Conservation (phyloP, 2,797 vertebrate species). For the Acipenser ruthenus region DNA sequence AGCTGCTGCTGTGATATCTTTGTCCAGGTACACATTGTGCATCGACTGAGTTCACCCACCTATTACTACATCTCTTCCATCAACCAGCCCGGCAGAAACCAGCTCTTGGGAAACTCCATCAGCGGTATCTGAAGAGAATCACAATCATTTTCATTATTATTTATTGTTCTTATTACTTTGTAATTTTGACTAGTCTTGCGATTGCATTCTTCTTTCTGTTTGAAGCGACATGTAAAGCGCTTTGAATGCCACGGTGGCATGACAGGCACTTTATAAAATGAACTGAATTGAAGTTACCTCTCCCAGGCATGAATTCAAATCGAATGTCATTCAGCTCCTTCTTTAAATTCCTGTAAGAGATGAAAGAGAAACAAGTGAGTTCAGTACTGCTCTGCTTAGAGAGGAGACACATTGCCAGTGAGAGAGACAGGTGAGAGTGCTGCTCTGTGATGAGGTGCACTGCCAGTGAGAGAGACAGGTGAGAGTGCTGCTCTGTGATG, state of each 20-base stretch:
- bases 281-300: constrained; percentile 61
- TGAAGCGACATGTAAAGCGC: too few species aligned
- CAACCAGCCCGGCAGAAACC: constrained; percentile 93
- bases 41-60: constrained; percentile 56
- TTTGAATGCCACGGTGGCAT: background rate
- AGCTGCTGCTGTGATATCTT: too few species aligned
- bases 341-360: constrained; percentile 81
- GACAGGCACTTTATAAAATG: background rate
- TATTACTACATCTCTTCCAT: constrained; percentile 93
- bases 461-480: too few species aligned
- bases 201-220: too few species aligned
- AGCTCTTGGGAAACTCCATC: constrained; percentile 97
- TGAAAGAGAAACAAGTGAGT: constrained; percentile 10
- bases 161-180: background rate
- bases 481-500: too few species aligned
- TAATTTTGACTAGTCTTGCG: too few species aligned
- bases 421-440: background rate
- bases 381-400: too few species aligned
- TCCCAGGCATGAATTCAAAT: constrained; percentile 94
- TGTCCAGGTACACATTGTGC: too few species aligned
- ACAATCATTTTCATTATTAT: background rate
- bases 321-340: constrained; percentile 96
- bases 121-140: constrained; percentile 79
- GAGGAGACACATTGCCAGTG: background rate
- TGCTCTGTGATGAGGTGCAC: background rate